Evolutionary conservation across 2,113 vertebrate genomes (phyloP), one percentile per base, ranked within the genome.

Genomic region (Suncus etruscus): DNA sequence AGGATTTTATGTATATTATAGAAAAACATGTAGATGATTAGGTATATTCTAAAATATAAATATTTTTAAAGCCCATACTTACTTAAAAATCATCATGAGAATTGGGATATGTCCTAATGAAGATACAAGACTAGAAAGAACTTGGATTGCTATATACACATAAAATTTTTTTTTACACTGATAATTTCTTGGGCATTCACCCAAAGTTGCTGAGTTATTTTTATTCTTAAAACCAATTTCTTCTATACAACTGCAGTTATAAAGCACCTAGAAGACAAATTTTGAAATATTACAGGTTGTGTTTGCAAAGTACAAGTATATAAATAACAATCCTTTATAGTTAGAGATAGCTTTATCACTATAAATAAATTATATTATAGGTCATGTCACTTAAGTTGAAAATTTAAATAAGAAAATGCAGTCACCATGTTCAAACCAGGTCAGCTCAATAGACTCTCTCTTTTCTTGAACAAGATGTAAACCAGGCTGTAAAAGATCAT

Each of bases 191-290:
- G 98, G 98, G 83, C 99, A 99, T 94, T 98, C 97, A 3, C 99
- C 99, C 95, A 99, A 91, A 80, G 50, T 96, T 39, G 97, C 98
- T 0, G 99, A 98, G 6, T 72, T 96, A 79, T 97, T 98, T 97
- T 95, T 97, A 65, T 95, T 96, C 72, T 95, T 96, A 47, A 97
- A 97, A n/a, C 61, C 96, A 63, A 91, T 97, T 25, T 54, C 65
- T 80, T 95, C 96, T 74, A 99, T 97, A 89, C 99, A 99, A 78
- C 96, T 99, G 94, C 99, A 99, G 96, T 99, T 98, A 93, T 98
- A 96, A 95, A 98, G 99, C n/a, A 98, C 97, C 99, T 99, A 94
- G 74, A 94, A 94, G 91, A 83, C 7, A 96, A 50, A 86, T 80
- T 73, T 4, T 84, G 31, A 70, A 77, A 91, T 65, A 74, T 92